These are phyloP conservation scores for Eulemur mongoz DNA, from an alignment of 2,797 vertebrate genomes.

Conservation along the genomic window DNA sequence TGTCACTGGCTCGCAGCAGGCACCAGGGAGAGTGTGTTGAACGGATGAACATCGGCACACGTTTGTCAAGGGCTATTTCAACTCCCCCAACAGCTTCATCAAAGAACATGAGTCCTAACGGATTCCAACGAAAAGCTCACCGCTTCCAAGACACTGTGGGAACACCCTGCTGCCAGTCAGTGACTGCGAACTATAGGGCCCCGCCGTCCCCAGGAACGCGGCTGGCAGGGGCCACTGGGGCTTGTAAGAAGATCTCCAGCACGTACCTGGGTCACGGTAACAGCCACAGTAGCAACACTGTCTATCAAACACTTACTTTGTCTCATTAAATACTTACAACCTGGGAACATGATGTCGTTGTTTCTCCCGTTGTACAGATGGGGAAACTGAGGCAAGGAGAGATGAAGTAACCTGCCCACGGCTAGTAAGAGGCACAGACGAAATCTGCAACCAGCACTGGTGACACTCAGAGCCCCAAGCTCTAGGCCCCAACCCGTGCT, in stretches of 20 bases:
- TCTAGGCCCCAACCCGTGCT: neutral
- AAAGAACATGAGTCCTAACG: neutral
- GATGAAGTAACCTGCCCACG: neutral
- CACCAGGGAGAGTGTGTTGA: neutral
- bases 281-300: neutral
- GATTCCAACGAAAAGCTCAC: neutral
- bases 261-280: neutral
- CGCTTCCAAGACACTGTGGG: neutral
- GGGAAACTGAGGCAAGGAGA: neutral
- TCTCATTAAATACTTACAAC: neutral
- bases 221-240: neutral
- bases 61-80: neutral
- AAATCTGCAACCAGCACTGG: too few species aligned
- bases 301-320: neutral
- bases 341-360: neutral
- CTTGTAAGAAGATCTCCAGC: neutral
- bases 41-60: neutral
- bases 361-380: neutral
- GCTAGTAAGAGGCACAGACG: neutral
- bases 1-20: neutral
- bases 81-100: neutral
- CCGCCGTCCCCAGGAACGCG: neutral
- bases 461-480: neutral
- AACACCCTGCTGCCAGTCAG: neutral
- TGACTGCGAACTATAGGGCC: neutral